Evolutionary conservation across 2,888 invertebrate genomes (phyloP), one percentile per base, ranked within the genome.

Genomic region (Eilema sororculum): DNA sequence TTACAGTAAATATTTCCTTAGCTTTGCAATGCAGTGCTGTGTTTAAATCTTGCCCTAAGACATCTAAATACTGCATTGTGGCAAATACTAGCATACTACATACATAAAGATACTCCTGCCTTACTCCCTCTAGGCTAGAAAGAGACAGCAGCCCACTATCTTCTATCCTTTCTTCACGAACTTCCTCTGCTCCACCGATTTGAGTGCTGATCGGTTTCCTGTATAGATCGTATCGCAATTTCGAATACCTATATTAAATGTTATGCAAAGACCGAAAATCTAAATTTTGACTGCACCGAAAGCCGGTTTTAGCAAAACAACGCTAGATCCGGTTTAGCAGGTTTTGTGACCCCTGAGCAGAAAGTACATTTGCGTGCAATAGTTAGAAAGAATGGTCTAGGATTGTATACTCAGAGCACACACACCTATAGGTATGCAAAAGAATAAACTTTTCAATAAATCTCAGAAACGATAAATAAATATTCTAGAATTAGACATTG

Each of bases 331-430:
- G 8, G 52, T 52, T 52, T 52, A n/a, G n/a, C 52, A 52, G 52
- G 52, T 52, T 52, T 52, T 52, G 52, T 52, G 52, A 52, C 52
- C 52, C n/a, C 52, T 52, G 52, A 52, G 52, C 52, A 52, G n/a
- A 52, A 52, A 52, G n/a, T n/a, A 52, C n/a, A 20, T 46, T 46
- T 46, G 13, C 46, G 46, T 46, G 20, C 52, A 52, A n/a, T 52
- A 52, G 52, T 52, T 46, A 20, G 20, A n/a, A n/a, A n/a, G n/a
- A 4, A 46, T 16, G 20, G 20, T 41, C 20, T 46, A 6, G 46
- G 20, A 46, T 46, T 6, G 20, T 3, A 9, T 33, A 33, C 9
- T 37, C 13, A 37, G 37, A 37, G 33, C 8, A 1, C 8, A 33
- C 8, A 8, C 30, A 9, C 4, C 4, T n/a, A n/a, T n/a, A n/a